phyloP scores from a whole-genome alignment of 2,113 vertebrate genomes.

The Crocuta crocuta region DNA sequence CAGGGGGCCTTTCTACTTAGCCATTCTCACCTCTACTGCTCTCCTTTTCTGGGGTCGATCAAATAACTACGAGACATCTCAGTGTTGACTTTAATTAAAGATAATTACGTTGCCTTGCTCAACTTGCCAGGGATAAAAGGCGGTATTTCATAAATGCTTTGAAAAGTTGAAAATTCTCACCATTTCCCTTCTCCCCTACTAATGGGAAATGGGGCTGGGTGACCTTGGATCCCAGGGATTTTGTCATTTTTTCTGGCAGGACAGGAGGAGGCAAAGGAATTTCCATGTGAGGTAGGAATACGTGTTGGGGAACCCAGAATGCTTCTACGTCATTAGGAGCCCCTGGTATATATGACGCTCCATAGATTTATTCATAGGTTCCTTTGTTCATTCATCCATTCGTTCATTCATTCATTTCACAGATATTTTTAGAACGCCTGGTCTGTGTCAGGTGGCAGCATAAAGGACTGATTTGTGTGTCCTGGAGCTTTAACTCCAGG shows the following conservation, averaged over 20 bases:
- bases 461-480: not conserved
- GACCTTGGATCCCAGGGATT: not conserved
- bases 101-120: not conserved
- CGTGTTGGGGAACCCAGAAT: not conserved
- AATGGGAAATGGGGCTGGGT: not conserved
- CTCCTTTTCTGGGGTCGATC: not conserved
- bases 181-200: not conserved
- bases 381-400: not conserved
- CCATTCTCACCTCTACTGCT: not conserved
- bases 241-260: not conserved
- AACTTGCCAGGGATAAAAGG: not conserved
- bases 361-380: not conserved
- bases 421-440: constrained; percentile 4
- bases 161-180: not conserved
- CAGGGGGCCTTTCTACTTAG: not conserved
- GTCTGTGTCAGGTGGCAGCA: not conserved
- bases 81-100: constrained; percentile 19
- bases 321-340: not conserved
- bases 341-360: no score
- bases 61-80: not conserved
- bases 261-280: not conserved
- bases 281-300: not conserved
- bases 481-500: not conserved
- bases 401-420: not conserved
- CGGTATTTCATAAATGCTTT: not conserved